A percentile compares a stretch with the other conserved stretches of the same genome.
These are phyloP conservation scores for Sinelater perroti DNA, from an alignment of 2,888 invertebrate species.

Conservation along the genomic window DNA sequence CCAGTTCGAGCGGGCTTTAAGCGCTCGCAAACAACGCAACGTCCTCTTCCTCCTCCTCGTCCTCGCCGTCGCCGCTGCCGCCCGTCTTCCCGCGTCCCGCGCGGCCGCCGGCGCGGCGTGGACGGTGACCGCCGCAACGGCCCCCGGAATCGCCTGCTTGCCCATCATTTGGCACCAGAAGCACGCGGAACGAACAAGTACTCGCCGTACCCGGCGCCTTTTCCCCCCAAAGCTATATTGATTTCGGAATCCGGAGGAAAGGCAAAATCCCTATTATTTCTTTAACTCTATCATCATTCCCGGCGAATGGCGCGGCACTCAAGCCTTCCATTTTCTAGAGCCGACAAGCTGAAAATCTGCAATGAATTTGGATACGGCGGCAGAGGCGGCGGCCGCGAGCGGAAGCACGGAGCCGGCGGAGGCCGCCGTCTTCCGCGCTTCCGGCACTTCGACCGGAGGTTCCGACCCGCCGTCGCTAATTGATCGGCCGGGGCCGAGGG, in stretches of 20 bases:
- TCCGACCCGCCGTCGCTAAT: too few relatives aligned
- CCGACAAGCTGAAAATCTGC: slow-evolving; percentile 62
- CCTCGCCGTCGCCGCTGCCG: too few relatives aligned
- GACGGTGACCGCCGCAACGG: slow-evolving; percentile 1
- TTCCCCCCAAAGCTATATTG: slow-evolving; percentile 53
- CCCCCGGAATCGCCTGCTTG: slow-evolving; percentile 6
- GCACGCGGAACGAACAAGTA: slow-evolving; percentile 51
- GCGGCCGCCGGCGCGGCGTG: too few relatives aligned
- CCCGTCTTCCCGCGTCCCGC: too few relatives aligned
- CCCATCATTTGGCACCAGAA: slow-evolving; percentile 32
- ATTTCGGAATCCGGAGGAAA: slow-evolving; percentile 58
- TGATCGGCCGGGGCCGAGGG: slow-evolving; percentile 2
- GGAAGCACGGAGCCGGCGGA: slow-evolving; percentile 47
- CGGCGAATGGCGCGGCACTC: slow-evolving; percentile 59
- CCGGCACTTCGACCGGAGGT: too few relatives aligned
- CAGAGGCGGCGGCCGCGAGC: slow-evolving; percentile 50
- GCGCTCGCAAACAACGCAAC: neutral
- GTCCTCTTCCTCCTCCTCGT: too few relatives aligned
- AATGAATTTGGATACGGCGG: slow-evolving; percentile 61
- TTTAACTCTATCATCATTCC: slow-evolving; percentile 60
- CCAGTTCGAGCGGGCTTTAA: slow-evolving; percentile 1
- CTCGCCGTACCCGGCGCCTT: slow-evolving; percentile 51
- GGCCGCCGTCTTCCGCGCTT: slow-evolving; percentile 16
- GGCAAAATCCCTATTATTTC: slow-evolving; percentile 60
- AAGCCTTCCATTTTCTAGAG: slow-evolving; percentile 59